Base-by-base conservation (phyloP, 1,140 invertebrate genomes). In the Nylanderia fulva region DNA sequence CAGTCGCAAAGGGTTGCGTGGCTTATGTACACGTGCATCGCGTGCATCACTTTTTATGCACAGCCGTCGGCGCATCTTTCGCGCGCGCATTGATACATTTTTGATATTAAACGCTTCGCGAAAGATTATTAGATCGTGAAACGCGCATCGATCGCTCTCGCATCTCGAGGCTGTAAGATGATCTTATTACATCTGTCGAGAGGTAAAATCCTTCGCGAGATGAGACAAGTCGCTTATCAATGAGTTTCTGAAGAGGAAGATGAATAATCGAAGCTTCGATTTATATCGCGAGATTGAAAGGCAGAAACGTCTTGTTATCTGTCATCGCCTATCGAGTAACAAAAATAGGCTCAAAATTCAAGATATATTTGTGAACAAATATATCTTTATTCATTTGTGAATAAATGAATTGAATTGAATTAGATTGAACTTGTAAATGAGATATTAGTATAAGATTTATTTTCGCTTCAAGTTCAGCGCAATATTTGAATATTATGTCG, bases 11-110 rank as follows among this genome's bases (percentile, higher is more conserved):
- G 80, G 71, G 84, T 91, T 87, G 90, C 90, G 90, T 91, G 90
- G 90, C 90, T n/a, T n/a, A n/a, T n/a, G 24, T 63, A 91, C 90
- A 84, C 88, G 86, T 87, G 80, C 33, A 75, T 88, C 86, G 88
- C 85, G 85, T 90, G 87, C 74, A 56, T 48, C 66, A 15, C 18
- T 56, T 71, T 80, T 86, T 88, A 84, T 36, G 85, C 79, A 39
- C 54, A 79, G 42, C 61, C 76, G 45, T 84, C 58, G 74, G 87
- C 85, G 27, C 86, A 83, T 86, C 86, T 80, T 75, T 82, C 85
- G 68, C 86, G 76, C 84, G 88, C 77, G 86, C 88, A 89, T 88
- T 82, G 74, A 82, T 87, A 75, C 48, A n/a, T 64, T 61, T 79
- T 89, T 63, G 63, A 89, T 69, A 66, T 64, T 84, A 76, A 88